Evolutionary conservation across 2,888 invertebrate genomes (phyloP).

Genomic region (Empis stercorea): DNA sequence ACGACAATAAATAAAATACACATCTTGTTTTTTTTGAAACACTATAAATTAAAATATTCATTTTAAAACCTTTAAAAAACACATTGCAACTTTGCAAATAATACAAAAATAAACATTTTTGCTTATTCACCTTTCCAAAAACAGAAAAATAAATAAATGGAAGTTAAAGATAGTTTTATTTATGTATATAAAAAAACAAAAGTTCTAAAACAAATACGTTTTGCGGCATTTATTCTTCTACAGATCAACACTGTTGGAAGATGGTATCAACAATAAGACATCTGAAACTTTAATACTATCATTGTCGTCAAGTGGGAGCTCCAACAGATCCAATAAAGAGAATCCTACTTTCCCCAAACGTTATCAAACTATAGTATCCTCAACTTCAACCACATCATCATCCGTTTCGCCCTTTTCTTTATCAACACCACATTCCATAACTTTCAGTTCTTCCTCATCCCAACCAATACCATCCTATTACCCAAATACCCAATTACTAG

Average conservation of each 20-base stretch:
- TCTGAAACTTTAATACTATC: constrained; percentile 22
- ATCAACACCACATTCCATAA: not conserved
- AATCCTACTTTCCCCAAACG: constrained; percentile 5
- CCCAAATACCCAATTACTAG: not conserved
- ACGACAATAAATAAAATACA: no score
- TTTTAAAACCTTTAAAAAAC: no score
- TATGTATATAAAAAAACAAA: no score
- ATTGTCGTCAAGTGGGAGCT: constrained; percentile 28
- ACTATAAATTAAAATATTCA: no score
- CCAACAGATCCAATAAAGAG: constrained; percentile 28
- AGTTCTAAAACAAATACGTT: not conserved
- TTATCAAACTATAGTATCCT: constrained; percentile 1
- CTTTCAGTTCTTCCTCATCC: constrained; percentile 14
- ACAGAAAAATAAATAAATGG: no score
- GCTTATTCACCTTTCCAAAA: no score
- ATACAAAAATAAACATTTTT: no score
- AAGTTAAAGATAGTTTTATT: no score
- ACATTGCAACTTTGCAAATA: no score
- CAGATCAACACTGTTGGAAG: constrained; percentile 19
- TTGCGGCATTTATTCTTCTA: constrained; percentile 15
- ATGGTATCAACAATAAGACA: constrained; percentile 23
- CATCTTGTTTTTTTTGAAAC: no score
- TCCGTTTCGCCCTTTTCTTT: not conserved
- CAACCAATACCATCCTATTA: constrained; percentile 16
- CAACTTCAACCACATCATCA: constrained; percentile 1